phyloP scores from a whole-genome alignment of 2,888 invertebrate species.

The Drosophila prolongata region DNA sequence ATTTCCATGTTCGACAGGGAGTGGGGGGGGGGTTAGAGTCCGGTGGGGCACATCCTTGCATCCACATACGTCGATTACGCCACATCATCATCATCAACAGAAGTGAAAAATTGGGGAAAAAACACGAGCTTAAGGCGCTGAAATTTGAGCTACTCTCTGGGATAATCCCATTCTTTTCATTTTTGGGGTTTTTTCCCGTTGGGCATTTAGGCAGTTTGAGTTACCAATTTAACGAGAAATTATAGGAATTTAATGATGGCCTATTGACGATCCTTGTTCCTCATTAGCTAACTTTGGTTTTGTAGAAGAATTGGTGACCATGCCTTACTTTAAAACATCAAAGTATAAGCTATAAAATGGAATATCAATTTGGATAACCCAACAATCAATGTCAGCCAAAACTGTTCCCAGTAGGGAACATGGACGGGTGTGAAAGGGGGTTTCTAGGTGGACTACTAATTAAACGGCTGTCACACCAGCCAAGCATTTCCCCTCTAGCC shows the following conservation, averaged over 20 bases:
- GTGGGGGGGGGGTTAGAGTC: neutral
- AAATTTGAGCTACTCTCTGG: conserved; percentile 11
- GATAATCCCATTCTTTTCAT: neutral
- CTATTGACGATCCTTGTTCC: neutral
- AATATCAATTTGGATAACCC: too few relatives aligned
- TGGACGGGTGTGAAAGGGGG: neutral
- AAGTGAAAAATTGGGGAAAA: conserved; percentile 3
- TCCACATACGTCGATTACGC: neutral
- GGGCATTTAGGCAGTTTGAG: neutral
- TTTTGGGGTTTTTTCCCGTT: neutral
- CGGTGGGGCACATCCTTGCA: conserved; percentile 1
- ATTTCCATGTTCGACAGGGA: neutral
- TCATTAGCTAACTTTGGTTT: neutral
- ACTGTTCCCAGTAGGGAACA: neutral
- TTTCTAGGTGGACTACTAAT: conserved; percentile 47
- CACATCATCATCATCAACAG: conserved; percentile 6
- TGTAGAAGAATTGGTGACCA: too few relatives aligned
- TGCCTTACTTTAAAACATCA: too few relatives aligned
- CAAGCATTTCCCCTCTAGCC: conserved; percentile 4
- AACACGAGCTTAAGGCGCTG: neutral
- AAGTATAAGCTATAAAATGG: too few relatives aligned
- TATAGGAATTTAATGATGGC: neutral
- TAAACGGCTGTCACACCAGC: conserved; percentile 44
- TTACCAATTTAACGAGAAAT: conserved; percentile 14
- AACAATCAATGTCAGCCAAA: neutral